These are phyloP conservation scores for Onychomys torridus DNA, from an alignment of 2,797 vertebrate genomes.

Conservation along the genomic window DNA sequence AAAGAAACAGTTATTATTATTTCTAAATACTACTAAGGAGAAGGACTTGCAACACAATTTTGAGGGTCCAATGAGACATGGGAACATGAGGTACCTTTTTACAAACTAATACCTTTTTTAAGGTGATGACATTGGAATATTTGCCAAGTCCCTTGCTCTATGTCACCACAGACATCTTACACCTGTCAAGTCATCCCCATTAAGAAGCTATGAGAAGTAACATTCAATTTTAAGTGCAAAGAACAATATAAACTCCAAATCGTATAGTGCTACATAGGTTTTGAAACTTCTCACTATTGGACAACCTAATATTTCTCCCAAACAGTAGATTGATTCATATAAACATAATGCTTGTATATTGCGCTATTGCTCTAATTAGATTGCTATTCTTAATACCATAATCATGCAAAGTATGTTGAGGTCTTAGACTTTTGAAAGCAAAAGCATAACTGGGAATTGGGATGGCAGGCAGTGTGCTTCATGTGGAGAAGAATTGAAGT, in stretches of 20 bases:
- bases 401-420: not conserved
- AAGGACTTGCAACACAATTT: not conserved
- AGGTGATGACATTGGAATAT: not conserved
- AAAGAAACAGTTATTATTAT: not conserved
- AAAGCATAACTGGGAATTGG: not conserved
- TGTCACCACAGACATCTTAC: not conserved
- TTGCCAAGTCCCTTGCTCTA: not conserved
- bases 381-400: not conserved
- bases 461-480: not conserved
- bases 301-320: constrained; percentile 8
- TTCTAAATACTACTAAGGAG: not conserved
- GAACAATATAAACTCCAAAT: not conserved
- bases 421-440: not conserved
- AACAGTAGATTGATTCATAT: constrained; percentile 23
- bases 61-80: not conserved
- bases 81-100: not conserved
- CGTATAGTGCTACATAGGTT: not conserved
- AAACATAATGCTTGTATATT: not conserved
- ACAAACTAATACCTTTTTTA: constrained; percentile 40
- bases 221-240: constrained; percentile 5
- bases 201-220: not conserved
- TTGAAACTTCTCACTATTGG: not conserved
- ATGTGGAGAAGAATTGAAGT: not conserved
- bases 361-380: not conserved
- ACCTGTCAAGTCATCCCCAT: not conserved